Percentiles rank a stretch among this genome's conserved stretches.
Conservation (phyloP, 2,888 invertebrate species). For the Athetis lepigone region DNA sequence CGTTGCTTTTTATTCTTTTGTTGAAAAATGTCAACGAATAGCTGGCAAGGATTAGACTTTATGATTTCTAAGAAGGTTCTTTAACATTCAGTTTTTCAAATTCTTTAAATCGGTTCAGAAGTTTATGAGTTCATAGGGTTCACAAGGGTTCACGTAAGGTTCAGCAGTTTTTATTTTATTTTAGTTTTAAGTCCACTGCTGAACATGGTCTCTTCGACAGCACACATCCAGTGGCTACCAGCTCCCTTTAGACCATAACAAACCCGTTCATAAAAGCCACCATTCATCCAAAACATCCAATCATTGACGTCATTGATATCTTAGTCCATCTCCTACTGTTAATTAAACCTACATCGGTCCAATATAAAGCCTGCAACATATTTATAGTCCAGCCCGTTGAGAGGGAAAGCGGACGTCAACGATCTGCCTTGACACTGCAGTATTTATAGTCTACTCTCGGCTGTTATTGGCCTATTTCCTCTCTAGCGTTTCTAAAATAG, state of each 20-base stretch:
- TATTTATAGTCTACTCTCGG: conserved; percentile 82
- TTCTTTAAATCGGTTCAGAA: too few species aligned
- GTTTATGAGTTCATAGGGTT: too few species aligned
- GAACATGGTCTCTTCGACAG: too few species aligned
- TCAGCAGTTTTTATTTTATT: too few species aligned
- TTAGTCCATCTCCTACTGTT: conserved; percentile 35
- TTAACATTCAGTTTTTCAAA: too few species aligned
- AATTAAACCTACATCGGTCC: conserved; percentile 37
- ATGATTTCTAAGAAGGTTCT: not conserved
- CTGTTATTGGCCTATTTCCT: conserved; percentile 78
- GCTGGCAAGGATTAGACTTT: too few species aligned
- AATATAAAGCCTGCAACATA: conserved; percentile 64
- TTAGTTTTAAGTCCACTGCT: too few species aligned
- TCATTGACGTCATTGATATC: conserved; percentile 1
- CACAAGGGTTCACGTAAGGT: too few species aligned
- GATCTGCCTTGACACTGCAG: conserved; percentile 86
- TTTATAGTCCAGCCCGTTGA: conserved; percentile 66
- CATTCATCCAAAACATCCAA: not conserved
- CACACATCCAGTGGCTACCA: too few species aligned
- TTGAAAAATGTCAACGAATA: too few species aligned
- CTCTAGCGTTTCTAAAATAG: conserved; percentile 62
- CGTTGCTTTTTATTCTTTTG: conserved; percentile 37
- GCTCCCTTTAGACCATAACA: not conserved
- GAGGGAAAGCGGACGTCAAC: conserved; percentile 69
- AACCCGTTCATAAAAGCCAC: not conserved